Evolutionary conservation across 2,113 vertebrate genomes (phyloP).

Genomic region (Corydoras maculifer): DNA sequence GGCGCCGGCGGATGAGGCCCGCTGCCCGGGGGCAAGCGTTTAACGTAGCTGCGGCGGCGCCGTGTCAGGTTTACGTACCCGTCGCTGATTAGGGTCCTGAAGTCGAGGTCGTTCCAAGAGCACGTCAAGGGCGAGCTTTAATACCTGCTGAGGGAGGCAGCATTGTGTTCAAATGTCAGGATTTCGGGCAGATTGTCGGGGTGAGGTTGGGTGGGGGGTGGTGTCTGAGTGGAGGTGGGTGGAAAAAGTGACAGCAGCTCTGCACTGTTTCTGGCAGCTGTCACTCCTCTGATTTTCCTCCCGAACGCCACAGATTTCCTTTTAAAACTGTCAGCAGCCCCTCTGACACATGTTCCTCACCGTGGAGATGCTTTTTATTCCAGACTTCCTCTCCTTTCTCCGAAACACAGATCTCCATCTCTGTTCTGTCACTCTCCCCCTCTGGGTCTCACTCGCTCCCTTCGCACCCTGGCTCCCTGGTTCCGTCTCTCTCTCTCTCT

Average conservation of each 20-base stretch:
- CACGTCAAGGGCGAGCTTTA: too few species aligned
- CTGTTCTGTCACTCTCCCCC: conserved; percentile 47
- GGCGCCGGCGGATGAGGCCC: too few species aligned
- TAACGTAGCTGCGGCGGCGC: too few species aligned
- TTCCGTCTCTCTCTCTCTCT: conserved; percentile 50
- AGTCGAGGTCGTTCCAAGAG: too few species aligned
- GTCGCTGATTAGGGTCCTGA: too few species aligned
- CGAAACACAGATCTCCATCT: conserved; percentile 19
- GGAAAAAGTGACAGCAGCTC: conserved; percentile 19
- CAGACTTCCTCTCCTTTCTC: conserved; percentile 56
- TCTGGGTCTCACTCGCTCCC: neutral
- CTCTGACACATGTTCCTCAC: conserved; percentile 47
- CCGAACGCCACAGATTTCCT: conserved; percentile 51
- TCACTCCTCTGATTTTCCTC: conserved; percentile 52
- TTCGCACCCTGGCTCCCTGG: too few species aligned
- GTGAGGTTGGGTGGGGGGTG: too few species aligned
- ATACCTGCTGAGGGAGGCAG: too few species aligned
- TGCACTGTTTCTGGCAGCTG: conserved; percentile 46
- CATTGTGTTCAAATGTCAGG: too few species aligned
- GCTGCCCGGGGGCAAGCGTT: too few species aligned
- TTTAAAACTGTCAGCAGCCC: conserved; percentile 57
- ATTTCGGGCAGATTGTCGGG: too few species aligned
- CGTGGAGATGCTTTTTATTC: conserved; percentile 58
- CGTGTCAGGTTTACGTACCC: too few species aligned
- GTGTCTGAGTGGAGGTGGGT: conserved; percentile 1